Base-by-base conservation (phyloP, 2,888 invertebrate genomes). In the Coenonympha arcania region DNA sequence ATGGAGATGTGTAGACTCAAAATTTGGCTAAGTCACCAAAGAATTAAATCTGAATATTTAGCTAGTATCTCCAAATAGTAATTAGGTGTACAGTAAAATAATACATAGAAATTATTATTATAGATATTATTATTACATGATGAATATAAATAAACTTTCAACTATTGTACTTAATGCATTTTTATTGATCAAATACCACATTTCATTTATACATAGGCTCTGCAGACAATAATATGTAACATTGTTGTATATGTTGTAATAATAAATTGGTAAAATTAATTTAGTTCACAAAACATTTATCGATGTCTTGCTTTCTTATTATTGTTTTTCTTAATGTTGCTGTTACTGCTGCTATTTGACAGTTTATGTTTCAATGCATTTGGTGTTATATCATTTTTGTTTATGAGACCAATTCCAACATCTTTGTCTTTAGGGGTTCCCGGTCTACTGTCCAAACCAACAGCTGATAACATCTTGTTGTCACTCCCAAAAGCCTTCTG, bases 221-320 rank as follows among this genome's bases (percentile, higher is more conserved):
- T 37, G 37, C 22, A 11, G 36, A 37, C 19, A 18, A n/a, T 28
- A n/a, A 6, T 18, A 26, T n/a, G 18, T 53, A 43, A 42, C 31
- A 33, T 37, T 49, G 40, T 49, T 42, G 45, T 46, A 13, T 3
- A 43, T 39, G 37, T 45, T 31, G n/a, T n/a, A n/a, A 45, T 49
- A 30, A 39, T 19, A 28, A 36, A 28, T 16, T 13, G 18, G 18
- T 36, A 19, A 18, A 26, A 33, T 13, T 15, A 18, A 42, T 13
- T 20, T 16, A n/a, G 31, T 31, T 40, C n/a, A n/a, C n/a, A 18
- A 20, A 49, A 39, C 55, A 53, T 44, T 52, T 90, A 95, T 85
- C 94, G 90, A 79, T 94, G 94, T 65, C 93, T 89, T 15, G 93
- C 91, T 78, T 95, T 93, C 73, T 95, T 95, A 68, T 91, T 93